Conservation (phyloP, 53 echinoderm and acorn worm genomes). For the Holothuria scabra region DNA sequence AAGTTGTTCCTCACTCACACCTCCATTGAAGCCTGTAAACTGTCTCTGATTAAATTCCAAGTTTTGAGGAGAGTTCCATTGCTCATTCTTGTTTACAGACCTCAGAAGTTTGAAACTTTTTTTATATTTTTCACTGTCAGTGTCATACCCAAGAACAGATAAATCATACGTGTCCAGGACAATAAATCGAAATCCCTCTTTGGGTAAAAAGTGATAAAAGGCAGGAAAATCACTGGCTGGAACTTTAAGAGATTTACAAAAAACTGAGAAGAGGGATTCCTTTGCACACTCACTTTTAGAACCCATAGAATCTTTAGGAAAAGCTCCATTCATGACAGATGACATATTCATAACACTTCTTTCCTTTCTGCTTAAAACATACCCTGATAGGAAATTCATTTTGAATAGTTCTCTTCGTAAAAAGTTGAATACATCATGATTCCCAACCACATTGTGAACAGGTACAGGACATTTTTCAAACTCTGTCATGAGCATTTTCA, state of each 20-base stretch:
- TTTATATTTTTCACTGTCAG: constrained; percentile 19
- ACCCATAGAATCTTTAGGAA: too few relatives aligned
- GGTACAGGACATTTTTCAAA: constrained; percentile 60
- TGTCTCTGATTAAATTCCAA: background rate
- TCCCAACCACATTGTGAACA: constrained; percentile 77
- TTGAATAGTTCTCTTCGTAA: constrained; percentile 67
- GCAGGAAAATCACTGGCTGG: constrained; percentile 19
- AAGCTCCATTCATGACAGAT: background rate
- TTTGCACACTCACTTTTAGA: too few relatives aligned
- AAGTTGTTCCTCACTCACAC: constrained; percentile 10
- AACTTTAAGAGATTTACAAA: constrained; percentile 33
- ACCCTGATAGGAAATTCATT: constrained; percentile 57
- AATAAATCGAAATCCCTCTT: constrained; percentile 64
- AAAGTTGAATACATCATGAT: constrained; percentile 94
- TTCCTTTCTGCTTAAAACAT: background rate
- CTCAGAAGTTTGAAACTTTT: constrained; percentile 2
- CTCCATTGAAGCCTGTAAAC: constrained; percentile 26
- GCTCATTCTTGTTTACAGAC: constrained; percentile 23
- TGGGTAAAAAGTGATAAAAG: constrained; percentile 83
- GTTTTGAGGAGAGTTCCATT: constrained; percentile 37
- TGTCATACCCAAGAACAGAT: constrained; percentile 33
- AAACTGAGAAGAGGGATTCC: background rate
- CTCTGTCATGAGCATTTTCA: constrained; percentile 51
- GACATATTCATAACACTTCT: background rate
- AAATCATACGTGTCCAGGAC: constrained; percentile 31